Base-by-base conservation (phyloP, 1,140 invertebrate species). In the Brachionus angularis region DNA sequence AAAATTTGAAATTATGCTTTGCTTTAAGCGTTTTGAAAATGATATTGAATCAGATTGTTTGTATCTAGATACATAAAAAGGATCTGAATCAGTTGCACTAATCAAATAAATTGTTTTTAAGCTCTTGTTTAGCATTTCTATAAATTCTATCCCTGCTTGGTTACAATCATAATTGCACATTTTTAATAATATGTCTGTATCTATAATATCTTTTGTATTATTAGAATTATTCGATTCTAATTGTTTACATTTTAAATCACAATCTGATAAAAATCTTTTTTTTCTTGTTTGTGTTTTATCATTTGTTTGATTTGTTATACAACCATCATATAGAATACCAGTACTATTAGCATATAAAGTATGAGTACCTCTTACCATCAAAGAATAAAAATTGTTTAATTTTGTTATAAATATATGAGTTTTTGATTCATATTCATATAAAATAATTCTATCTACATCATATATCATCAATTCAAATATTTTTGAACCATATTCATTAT, bases 111-210 rank as follows among this genome's bases (percentile, higher is more conserved):
- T 10, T 29, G 10, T 5, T 14, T 39, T 36, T 31, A 39, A 23
- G 36, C n/a, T n/a, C n/a, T n/a, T n/a, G n/a, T 39, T 36, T 4
- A 58, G 3, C 16, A 58, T 23, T 10, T 23, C n/a, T 4, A 42
- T 23, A 5, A 21, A 31, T 8, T 58, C 18, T 25, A 23, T 39
- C 10, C 53, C 53, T 5, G 39, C 21, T 8, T 23, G n/a, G 16
- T 14, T 12, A 23, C 53, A 58, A 58, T 58, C 53, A 58, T 39
- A 58, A 39, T 25, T 39, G 21, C 53, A 58, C 1, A 34, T 34
- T n/a, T 39, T 2, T 39, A 39, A 18, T 21, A 58, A 14, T 39
- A 36, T 23, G 2, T 39, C 18, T 58, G 39, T 39, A 39, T 58
- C 25, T 39, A 39, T 34, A 58, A 39, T 34, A 21, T 12, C 18